A percentile compares a stretch with the other conserved stretches of the same genome.
Conservation (phyloP, 2,888 invertebrate species). For the Drosophila borealis region DNA sequence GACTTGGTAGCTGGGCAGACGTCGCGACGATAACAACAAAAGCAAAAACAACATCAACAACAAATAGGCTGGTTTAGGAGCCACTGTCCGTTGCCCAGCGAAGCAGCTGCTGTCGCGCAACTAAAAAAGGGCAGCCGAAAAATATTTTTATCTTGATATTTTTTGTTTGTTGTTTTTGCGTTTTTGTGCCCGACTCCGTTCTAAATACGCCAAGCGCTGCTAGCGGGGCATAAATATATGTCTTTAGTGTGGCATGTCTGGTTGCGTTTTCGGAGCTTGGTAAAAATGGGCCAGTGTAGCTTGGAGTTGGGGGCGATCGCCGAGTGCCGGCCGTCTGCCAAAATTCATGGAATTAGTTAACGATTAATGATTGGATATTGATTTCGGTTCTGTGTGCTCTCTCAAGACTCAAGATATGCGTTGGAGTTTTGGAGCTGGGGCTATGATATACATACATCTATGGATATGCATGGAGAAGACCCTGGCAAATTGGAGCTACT, state of each 20-base stretch:
- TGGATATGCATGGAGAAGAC: too few species aligned
- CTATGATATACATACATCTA: neutral
- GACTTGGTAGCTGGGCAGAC: conserved; percentile 42
- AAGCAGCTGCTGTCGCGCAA: conserved; percentile 47
- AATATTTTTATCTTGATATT: conserved; percentile 80
- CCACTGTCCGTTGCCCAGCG: conserved; percentile 39
- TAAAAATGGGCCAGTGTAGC: conserved; percentile 61
- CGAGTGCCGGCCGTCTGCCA: conserved; percentile 53
- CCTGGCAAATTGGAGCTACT: neutral
- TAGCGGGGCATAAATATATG: conserved; percentile 73
- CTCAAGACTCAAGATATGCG: conserved; percentile 12
- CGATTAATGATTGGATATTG: conserved; percentile 81
- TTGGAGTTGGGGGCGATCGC: conserved; percentile 21
- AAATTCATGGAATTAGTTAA: conserved; percentile 80
- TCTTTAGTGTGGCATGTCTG: conserved; percentile 77
- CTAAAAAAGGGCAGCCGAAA: conserved; percentile 72
- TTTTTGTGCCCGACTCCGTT: conserved; percentile 50
- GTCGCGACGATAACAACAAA: conserved; percentile 56
- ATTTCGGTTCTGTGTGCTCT: conserved; percentile 51
- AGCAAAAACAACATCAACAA: conserved; percentile 45
- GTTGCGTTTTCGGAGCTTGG: conserved; percentile 75
- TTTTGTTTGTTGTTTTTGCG: conserved; percentile 46
- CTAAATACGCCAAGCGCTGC: conserved; percentile 74
- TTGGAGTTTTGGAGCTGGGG: conserved; percentile 2
- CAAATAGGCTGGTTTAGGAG: conserved; percentile 63